These are phyloP conservation scores for Limnephilus marmoratus DNA, from an alignment of 2,888 invertebrate genomes.

Conservation along the genomic window DNA sequence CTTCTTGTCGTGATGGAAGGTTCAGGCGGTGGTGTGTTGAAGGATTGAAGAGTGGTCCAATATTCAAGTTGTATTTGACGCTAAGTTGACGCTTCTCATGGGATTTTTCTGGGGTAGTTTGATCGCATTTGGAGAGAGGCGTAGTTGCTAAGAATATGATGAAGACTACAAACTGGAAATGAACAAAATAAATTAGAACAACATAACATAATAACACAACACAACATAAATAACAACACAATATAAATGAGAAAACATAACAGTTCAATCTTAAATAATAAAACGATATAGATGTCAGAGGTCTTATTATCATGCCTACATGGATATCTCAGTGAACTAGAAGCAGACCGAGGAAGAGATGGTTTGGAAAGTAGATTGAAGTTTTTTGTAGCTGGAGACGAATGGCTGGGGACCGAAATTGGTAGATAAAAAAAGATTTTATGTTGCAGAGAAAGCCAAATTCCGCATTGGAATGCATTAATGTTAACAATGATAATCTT, in stretches of 20 bases:
- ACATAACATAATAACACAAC: background rate
- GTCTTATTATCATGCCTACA: background rate
- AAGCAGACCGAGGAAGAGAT: background rate
- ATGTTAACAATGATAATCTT: no score
- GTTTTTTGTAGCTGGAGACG: no score
- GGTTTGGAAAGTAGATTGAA: background rate
- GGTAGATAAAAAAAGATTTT: background rate
- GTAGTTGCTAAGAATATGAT: background rate
- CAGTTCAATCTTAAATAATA: no score
- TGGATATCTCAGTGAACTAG: background rate
- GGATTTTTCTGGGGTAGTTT: background rate
- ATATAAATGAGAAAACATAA: background rate
- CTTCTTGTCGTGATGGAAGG: background rate
- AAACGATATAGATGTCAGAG: no score
- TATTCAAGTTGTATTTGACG: background rate
- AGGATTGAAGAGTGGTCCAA: constrained; percentile 5
- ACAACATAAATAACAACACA: no score
- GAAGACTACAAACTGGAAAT: background rate
- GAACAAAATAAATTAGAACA: background rate
- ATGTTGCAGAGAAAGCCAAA: no score
- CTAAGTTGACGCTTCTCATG: background rate
- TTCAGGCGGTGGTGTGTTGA: background rate
- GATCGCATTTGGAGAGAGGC: background rate
- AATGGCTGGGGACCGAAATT: background rate
- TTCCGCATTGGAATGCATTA: no score